phyloP scores from a whole-genome alignment of 1,140 invertebrate species.

The Calephelis virginiensis region DNA sequence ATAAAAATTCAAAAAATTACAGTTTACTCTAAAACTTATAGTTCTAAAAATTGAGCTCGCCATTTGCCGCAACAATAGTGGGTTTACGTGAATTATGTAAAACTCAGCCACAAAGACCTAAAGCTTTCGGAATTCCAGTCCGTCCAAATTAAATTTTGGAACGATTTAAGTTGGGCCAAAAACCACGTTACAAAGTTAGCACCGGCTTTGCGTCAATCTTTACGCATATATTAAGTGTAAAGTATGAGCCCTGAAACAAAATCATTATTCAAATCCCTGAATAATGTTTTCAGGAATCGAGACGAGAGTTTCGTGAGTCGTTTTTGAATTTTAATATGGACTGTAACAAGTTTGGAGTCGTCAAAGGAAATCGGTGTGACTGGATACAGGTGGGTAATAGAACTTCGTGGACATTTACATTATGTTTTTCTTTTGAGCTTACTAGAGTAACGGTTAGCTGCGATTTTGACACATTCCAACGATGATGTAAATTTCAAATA shows the following conservation, averaged over 20 bases:
- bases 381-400: constrained; percentile 32
- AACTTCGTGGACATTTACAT: constrained; percentile 18
- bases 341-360: constrained; percentile 74
- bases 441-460: no score
- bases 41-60: not conserved
- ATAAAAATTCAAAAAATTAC: no score
- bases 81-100: not conserved
- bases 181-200: constrained; percentile 66
- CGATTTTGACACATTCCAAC: no score
- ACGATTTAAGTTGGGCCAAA: constrained; percentile 70
- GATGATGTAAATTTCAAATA: no score
- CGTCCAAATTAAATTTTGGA: constrained; percentile 62
- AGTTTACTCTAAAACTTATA: no score
- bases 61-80: not conserved
- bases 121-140: constrained; percentile 18
- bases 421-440: no score
- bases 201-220: constrained; percentile 49
- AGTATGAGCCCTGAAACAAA: constrained; percentile 65
- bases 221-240: constrained; percentile 66
- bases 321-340: constrained; percentile 78
- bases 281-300: constrained; percentile 74
- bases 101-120: not conserved
- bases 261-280: constrained; percentile 76
- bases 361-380: constrained; percentile 72
- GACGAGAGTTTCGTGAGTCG: constrained; percentile 65